Base-by-base conservation (phyloP, 2,113 vertebrate genomes). In the Cryptotis parvus region DNA sequence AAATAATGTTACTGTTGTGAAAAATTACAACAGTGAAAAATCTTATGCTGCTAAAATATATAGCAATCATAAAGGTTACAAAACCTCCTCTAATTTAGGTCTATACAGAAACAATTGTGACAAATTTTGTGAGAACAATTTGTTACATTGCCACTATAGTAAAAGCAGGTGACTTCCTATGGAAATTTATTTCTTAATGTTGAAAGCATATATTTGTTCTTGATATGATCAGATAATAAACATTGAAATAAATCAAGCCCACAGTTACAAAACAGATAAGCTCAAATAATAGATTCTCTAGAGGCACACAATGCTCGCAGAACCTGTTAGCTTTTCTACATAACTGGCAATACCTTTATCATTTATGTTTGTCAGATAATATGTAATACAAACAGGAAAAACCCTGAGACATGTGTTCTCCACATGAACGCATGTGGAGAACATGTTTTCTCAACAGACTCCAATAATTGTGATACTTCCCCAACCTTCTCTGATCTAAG, bases 371-470 rank as follows among this genome's bases (percentile, higher is more conserved):
- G 73, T 76, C 29, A 65, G 39, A 41, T 29, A 33, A 63, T 73
- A 77, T 77, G n/a, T 82, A 86, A 74, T n/a, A 35, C 8, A 94
- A 82, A 20, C 31, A 43, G 9, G 6, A 94, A 75, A 94, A 75
- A 37, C 8, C 12, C 27, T 69, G 27, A 45, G 15, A 61, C n/a
- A 77, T 10, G 68, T 10, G 8, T 41, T 29, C 45, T 20, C 16
- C 52, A n/a, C 2, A 58, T 1, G n/a, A n/a, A n/a, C n/a, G n/a
- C n/a, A n/a, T n/a, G n/a, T n/a, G n/a, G n/a, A n/a, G n/a, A n/a
- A n/a, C n/a, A n/a, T n/a, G n/a, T n/a, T n/a, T n/a, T 31, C 14
- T 41, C 29, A 69, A 43, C 9, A 43, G 4, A 69, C 18, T 20
- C 31, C 63, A 4, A 35, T 4, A 35, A 45, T 90, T 86, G 35